phyloP scores from a whole-genome alignment of 1,140 invertebrate species.

The Calosoma granatense region DNA sequence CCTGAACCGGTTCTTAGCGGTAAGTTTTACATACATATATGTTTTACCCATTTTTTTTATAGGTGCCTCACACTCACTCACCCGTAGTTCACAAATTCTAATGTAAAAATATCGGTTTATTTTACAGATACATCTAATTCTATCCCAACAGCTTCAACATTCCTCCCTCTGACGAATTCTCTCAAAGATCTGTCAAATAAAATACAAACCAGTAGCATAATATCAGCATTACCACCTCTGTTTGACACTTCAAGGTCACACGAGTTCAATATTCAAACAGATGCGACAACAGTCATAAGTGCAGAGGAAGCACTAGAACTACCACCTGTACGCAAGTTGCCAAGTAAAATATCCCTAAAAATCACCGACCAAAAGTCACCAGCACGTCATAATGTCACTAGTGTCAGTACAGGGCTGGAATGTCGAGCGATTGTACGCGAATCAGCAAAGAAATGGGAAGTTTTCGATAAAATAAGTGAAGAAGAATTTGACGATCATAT shows the following conservation, averaged over 20 bases:
- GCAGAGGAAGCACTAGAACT: slow-evolving; percentile 45
- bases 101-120: neutral
- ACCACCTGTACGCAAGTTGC: slow-evolving; percentile 29
- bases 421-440: slow-evolving; percentile 12
- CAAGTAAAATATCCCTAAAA: slow-evolving; percentile 26
- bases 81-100: neutral
- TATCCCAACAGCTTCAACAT: slow-evolving; percentile 20
- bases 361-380: slow-evolving; percentile 15
- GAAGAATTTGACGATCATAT: slow-evolving; percentile 47
- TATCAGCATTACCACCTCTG: slow-evolving; percentile 23
- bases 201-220: slow-evolving; percentile 23
- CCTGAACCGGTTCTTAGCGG: slow-evolving; percentile 36
- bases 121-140: slow-evolving; percentile 7
- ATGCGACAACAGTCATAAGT: slow-evolving; percentile 34
- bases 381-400: too few relatives aligned
- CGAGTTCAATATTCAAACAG: slow-evolving; percentile 27
- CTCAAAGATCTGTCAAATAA: slow-evolving; percentile 26
- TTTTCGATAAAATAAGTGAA: slow-evolving; percentile 41
- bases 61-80: too few relatives aligned
- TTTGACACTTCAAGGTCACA: slow-evolving; percentile 15
- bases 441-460: slow-evolving; percentile 26
- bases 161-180: slow-evolving; percentile 22
- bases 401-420: slow-evolving; percentile 17
- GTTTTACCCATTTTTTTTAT: too few relatives aligned
- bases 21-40: slow-evolving; percentile 23